Evolutionary conservation across 2,113 vertebrate species (phyloP).

Genomic region (Cervus canadensis): DNA sequence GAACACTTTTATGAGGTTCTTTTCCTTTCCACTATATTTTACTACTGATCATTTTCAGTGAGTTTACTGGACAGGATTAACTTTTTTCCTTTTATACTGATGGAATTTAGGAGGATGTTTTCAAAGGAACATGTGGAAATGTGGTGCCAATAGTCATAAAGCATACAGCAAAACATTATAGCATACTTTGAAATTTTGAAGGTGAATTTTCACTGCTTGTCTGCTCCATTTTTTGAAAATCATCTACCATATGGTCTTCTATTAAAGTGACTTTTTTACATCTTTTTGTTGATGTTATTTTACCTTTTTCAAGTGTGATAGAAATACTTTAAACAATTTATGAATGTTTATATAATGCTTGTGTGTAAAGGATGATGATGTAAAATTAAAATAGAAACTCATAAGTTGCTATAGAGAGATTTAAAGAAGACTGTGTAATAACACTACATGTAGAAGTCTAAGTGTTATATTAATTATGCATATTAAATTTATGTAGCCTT

Average conservation of each 20-base stretch:
- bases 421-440: neutral
- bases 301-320: slow-evolving; percentile 14
- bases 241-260: neutral
- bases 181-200: slow-evolving; percentile 38
- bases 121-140: slow-evolving; percentile 27
- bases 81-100: slow-evolving; percentile 26
- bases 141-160: neutral
- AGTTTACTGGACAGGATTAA: neutral
- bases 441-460: neutral
- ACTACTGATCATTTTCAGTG: slow-evolving; percentile 21
- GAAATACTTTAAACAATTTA: neutral
- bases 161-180: neutral
- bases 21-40: slow-evolving; percentile 40
- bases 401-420: neutral
- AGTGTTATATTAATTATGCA: neutral
- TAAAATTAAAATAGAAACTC: neutral
- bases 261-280: slow-evolving; percentile 13
- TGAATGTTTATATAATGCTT: neutral
- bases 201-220: slow-evolving; percentile 8
- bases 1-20: neutral
- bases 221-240: neutral
- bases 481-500: neutral
- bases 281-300: slow-evolving; percentile 33
- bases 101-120: slow-evolving; percentile 26
- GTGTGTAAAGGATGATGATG: neutral